A percentile compares a stretch with the other conserved stretches of the same genome.
Evolutionary conservation across 2,113 vertebrate species (phyloP).

Genomic region (Vanacampus margaritifer): DNA sequence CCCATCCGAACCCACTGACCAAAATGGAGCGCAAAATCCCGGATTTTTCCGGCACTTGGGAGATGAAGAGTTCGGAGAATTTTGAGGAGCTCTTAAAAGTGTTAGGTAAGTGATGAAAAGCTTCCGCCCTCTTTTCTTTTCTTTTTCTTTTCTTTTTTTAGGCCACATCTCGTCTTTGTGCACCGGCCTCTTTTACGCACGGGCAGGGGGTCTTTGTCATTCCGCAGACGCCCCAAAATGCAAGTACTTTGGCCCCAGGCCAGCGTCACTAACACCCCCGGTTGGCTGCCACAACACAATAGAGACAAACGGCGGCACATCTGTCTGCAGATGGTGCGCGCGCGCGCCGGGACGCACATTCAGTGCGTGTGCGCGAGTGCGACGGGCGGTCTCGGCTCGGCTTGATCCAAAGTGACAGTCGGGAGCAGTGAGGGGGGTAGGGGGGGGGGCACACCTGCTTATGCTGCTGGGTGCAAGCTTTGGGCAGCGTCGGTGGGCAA

Average conservation of each 20-base stretch:
- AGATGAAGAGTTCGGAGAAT: slow-evolving; percentile 88
- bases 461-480: slow-evolving; percentile 32
- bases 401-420: slow-evolving; percentile 46
- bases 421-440: neutral
- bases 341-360: slow-evolving; percentile 41
- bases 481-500: neutral
- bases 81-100: slow-evolving; percentile 90
- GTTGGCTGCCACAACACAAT: slow-evolving; percentile 55
- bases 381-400: slow-evolving; percentile 23
- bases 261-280: slow-evolving; percentile 23
- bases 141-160: slow-evolving; percentile 38
- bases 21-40: slow-evolving; percentile 78
- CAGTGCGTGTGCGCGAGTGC: slow-evolving; percentile 19
- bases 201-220: slow-evolving; percentile 64
- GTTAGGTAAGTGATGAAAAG: slow-evolving; percentile 74
- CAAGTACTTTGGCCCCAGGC: slow-evolving; percentile 43
- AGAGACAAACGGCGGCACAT: slow-evolving; percentile 69
- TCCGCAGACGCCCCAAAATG: slow-evolving; percentile 52
- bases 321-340: slow-evolving; percentile 49
- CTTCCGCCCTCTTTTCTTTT: slow-evolving; percentile 39
- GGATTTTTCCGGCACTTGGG: slow-evolving; percentile 87
- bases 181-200: slow-evolving; percentile 34
- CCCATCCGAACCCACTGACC: neutral
- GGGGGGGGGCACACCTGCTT: neutral
- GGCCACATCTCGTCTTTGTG: slow-evolving; percentile 42